A percentile compares a stretch with the other conserved stretches of the same genome.
phyloP scores from a whole-genome alignment of 2,113 vertebrate species.

The Aphyosemion australe region DNA sequence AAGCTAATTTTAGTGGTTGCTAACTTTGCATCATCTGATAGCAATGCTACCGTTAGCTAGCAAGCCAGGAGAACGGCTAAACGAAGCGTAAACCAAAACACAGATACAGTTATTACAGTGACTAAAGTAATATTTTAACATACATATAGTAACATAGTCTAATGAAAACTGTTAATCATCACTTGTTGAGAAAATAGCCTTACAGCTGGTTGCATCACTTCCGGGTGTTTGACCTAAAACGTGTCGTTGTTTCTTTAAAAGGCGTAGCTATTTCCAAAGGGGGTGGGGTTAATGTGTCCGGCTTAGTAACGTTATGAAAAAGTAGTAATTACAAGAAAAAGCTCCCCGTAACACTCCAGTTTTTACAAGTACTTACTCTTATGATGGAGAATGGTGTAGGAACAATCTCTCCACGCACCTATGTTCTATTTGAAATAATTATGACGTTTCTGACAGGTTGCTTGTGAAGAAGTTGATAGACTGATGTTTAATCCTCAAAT shows the following conservation, averaged over 20 bases:
- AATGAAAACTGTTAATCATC: background rate
- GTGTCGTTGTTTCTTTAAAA: background rate
- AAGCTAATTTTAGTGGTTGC: background rate
- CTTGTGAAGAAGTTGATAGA: no score
- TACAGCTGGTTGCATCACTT: conserved; percentile 47
- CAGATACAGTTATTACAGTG: background rate
- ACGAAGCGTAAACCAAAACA: background rate
- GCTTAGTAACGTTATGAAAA: no score
- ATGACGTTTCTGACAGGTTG: no score
- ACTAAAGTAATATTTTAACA: background rate
- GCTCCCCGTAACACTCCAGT: no score
- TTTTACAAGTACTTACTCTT: no score
- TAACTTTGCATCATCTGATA: conserved; percentile 7
- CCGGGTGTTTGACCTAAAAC: background rate
- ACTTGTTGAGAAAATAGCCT: conserved; percentile 17
- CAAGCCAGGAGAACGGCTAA: background rate
- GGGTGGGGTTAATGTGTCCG: background rate
- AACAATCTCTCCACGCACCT: no score
- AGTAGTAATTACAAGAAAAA: no score
- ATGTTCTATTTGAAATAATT: no score
- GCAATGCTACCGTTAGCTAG: conserved; percentile 38
- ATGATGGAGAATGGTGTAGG: no score
- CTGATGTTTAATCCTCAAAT: no score
- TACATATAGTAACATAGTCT: no score
- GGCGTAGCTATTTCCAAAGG: background rate